phyloP scores from a whole-genome alignment of 2,113 vertebrate species.

The Ceyx melanurus region DNA sequence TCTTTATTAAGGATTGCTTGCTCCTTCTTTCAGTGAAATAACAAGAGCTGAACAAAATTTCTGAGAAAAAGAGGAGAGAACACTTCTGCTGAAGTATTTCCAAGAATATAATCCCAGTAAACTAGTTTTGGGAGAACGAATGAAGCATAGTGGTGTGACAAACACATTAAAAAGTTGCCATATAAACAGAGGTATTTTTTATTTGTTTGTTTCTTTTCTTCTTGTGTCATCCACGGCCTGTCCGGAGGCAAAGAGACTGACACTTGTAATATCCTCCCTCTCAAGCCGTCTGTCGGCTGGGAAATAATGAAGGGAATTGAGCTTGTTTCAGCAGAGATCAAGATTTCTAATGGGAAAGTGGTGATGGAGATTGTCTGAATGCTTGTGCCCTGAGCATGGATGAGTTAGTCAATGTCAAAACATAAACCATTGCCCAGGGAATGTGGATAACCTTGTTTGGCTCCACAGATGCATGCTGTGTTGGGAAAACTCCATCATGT shows the following conservation, averaged over 20 bases:
- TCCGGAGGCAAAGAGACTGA: slow-evolving; percentile 56
- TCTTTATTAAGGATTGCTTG: not conserved
- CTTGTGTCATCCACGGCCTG: not conserved
- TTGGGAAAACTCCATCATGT: not conserved
- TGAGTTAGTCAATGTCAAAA: slow-evolving; percentile 71
- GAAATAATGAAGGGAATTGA: slow-evolving; percentile 56
- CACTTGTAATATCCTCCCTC: slow-evolving; percentile 60
- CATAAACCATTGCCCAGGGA: slow-evolving; percentile 22
- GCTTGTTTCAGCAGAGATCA: slow-evolving; percentile 60
- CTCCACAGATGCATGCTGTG: not conserved
- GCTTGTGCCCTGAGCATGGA: slow-evolving; percentile 58
- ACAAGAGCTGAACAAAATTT: not conserved
- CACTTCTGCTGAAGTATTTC: not conserved
- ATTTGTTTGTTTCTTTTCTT: slow-evolving; percentile 3
- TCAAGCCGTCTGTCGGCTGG: slow-evolving; percentile 35
- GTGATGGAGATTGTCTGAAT: slow-evolving; percentile 61
- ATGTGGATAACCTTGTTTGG: slow-evolving; percentile 23
- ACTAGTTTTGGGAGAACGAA: slow-evolving; percentile 7
- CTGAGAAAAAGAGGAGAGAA: not conserved
- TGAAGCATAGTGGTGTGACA: not conserved
- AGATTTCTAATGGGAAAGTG: slow-evolving; percentile 48
- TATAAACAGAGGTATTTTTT: slow-evolving; percentile 36
- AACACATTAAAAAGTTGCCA: slow-evolving; percentile 32
- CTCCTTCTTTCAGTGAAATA: not conserved
- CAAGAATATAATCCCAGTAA: not conserved